phyloP scores from a whole-genome alignment of 1,140 invertebrate genomes.

The Drosophila fuyamai region DNA sequence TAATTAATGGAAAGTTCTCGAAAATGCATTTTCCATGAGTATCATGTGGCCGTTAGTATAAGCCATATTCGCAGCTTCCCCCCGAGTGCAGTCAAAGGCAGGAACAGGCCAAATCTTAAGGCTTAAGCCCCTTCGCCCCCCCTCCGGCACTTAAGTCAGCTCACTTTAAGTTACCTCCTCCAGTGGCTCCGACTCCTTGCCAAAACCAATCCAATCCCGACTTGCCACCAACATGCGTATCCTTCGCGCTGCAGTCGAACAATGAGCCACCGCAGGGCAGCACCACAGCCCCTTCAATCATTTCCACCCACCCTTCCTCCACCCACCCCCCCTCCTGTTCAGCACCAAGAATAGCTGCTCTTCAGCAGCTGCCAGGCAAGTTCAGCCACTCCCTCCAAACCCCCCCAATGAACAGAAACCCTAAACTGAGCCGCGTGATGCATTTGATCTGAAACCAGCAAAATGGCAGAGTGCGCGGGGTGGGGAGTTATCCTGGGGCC shows the following conservation, averaged over 20 bases:
- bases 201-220: constrained; percentile 57
- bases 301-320: neutral
- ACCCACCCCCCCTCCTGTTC: neutral
- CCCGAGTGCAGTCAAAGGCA: constrained; percentile 50
- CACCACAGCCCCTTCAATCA: constrained; percentile 20
- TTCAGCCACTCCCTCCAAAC: constrained; percentile 1
- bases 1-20: constrained; percentile 44
- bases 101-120: constrained; percentile 34
- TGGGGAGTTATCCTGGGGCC: neutral
- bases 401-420: constrained; percentile 25
- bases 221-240: constrained; percentile 73
- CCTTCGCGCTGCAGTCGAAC: constrained; percentile 65
- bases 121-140: constrained; percentile 8
- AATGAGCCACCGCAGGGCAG: constrained; percentile 65
- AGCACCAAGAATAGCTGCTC: constrained; percentile 35
- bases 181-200: constrained; percentile 5
- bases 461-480: constrained; percentile 50
- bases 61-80: constrained; percentile 2
- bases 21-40: constrained; percentile 28
- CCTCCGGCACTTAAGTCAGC: constrained; percentile 13
- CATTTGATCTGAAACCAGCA: constrained; percentile 69
- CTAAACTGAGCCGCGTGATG: constrained; percentile 53
- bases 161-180: constrained; percentile 36
- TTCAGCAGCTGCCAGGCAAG: constrained; percentile 60
- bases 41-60: constrained; percentile 37